These are phyloP conservation scores for Willowsia nigromaculata DNA, from an alignment of 2,888 invertebrate genomes.

Conservation along the genomic window DNA sequence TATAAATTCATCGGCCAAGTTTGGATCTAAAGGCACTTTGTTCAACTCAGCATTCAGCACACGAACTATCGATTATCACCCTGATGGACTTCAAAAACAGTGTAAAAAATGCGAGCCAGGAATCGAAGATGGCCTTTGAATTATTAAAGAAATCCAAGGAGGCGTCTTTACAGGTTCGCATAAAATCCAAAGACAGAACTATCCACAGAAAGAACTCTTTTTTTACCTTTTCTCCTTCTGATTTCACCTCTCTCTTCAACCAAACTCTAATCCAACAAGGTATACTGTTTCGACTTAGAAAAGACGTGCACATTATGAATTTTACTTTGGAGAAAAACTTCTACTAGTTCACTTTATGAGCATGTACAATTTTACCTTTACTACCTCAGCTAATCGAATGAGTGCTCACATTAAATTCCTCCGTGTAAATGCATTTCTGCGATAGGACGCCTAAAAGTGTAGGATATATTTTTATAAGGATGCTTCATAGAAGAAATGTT, in stretches of 20 bases:
- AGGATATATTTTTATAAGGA: too few relatives aligned
- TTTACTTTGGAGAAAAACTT: too few relatives aligned
- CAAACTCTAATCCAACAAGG: neutral
- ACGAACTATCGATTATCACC: slow-evolving; percentile 79
- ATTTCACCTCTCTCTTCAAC: neutral
- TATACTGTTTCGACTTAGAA: neutral
- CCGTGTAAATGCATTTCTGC: neutral
- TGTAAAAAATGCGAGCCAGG: slow-evolving; percentile 76
- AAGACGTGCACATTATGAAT: neutral
- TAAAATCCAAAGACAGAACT: neutral
- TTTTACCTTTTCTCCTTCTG: neutral
- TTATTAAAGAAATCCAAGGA: slow-evolving; percentile 78
- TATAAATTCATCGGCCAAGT: slow-evolving; percentile 68
- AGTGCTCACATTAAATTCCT: slow-evolving; percentile 36
- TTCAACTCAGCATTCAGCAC: slow-evolving; percentile 77
- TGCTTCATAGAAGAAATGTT: too few relatives aligned
- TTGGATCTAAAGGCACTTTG: slow-evolving; percentile 77
- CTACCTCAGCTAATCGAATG: slow-evolving; percentile 38
- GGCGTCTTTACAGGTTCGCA: slow-evolving; percentile 69
- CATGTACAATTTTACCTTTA: slow-evolving; percentile 3
- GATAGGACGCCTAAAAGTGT: neutral
- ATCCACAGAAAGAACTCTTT: neutral
- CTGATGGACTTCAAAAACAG: slow-evolving; percentile 79
- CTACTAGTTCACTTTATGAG: neutral
- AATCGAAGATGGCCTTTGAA: slow-evolving; percentile 79